These are phyloP conservation scores for Acanthosepion pharaonis DNA, from an alignment of 2,888 invertebrate genomes.

Conservation along the genomic window DNA sequence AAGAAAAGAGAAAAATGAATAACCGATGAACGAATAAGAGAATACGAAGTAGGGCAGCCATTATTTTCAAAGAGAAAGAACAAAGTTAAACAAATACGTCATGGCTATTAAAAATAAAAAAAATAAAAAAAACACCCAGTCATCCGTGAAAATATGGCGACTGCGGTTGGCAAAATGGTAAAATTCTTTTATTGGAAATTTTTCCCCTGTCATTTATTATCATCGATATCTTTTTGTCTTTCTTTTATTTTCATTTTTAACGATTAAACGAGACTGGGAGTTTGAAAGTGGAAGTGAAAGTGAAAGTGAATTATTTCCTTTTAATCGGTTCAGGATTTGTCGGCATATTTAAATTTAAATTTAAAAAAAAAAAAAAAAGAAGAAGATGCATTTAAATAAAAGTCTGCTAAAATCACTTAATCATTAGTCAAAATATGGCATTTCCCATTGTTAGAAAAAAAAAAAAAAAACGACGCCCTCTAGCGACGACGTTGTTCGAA, in stretches of 20 bases:
- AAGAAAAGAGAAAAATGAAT: background rate
- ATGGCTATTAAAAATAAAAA: background rate
- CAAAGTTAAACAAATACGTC: background rate
- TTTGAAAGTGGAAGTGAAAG: background rate
- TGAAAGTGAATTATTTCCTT: background rate
- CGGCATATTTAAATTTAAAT: background rate
- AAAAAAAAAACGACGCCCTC: background rate
- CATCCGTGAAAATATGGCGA: background rate
- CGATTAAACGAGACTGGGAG: background rate
- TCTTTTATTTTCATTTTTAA: background rate
- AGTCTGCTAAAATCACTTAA: background rate
- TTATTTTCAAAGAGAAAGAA: background rate
- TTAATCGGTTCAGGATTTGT: slow-evolving; percentile 33
- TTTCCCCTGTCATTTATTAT: background rate
- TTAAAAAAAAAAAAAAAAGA: background rate
- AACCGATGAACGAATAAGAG: background rate
- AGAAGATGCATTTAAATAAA: background rate
- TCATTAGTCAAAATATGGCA: background rate
- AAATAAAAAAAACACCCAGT: background rate
- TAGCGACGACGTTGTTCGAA: background rate
- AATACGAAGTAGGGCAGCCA: background rate
- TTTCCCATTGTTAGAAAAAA: background rate
- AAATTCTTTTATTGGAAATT: background rate
- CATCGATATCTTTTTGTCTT: background rate
- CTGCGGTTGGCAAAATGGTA: background rate